A percentile compares a stretch with the other conserved stretches of the same genome.
Evolutionary conservation across 2,113 vertebrate genomes (phyloP).

Genomic region (Mobula birostris): DNA sequence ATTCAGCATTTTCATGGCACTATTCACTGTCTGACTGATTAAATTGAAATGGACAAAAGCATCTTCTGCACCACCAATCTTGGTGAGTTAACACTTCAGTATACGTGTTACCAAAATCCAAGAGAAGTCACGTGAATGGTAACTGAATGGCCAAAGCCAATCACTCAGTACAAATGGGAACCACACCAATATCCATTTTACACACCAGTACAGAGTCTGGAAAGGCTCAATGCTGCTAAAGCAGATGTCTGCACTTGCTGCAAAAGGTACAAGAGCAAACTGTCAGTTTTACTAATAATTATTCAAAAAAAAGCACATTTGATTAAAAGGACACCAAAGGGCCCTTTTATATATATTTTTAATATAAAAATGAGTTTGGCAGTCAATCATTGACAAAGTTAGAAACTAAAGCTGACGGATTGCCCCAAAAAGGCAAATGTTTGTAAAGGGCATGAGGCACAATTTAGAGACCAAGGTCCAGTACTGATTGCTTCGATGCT

Average conservation of each 20-base stretch:
- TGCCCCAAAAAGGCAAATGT: not conserved
- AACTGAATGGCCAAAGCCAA: not conserved
- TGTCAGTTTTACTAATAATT: not conserved
- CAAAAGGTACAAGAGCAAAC: not conserved
- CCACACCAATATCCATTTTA: not conserved
- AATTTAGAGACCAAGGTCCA: not conserved
- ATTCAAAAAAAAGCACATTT: not conserved
- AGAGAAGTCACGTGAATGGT: not conserved
- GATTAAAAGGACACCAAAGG: not conserved
- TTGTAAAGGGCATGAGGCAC: not conserved
- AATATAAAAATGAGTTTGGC: not conserved
- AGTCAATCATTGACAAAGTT: constrained; percentile 13
- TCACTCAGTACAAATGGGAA: not conserved
- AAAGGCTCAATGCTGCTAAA: not conserved
- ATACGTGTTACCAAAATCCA: not conserved
- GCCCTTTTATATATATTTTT: not conserved
- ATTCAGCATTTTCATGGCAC: not conserved
- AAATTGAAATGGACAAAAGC: not conserved
- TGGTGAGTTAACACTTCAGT: not conserved
- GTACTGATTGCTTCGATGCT: not conserved
- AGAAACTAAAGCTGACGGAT: not conserved
- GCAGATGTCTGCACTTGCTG: not conserved
- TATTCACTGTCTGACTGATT: not conserved
- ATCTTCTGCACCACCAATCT: not conserved
- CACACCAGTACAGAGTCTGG: not conserved